Percentiles rank a stretch among this genome's conserved stretches.
These are phyloP conservation scores for Sisyra terminalis DNA, from an alignment of 2,888 invertebrate genomes.

Conservation along the genomic window DNA sequence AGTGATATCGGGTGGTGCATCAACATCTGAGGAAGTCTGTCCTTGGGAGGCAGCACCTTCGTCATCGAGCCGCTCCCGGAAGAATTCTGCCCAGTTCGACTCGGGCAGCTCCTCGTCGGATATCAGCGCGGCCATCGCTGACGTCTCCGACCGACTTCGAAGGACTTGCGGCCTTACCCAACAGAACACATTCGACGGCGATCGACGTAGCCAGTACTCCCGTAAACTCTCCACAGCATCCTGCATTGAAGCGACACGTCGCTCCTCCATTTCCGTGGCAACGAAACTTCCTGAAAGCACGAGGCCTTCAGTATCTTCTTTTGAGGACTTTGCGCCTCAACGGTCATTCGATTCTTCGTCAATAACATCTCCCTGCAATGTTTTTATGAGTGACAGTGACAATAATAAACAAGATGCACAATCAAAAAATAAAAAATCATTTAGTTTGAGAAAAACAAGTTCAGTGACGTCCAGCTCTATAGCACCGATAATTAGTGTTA, in stretches of 20 bases:
- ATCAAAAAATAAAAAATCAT: conserved; percentile 21
- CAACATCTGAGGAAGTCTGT: conserved; percentile 36
- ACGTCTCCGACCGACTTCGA: conserved; percentile 39
- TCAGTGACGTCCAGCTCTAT: conserved; percentile 23
- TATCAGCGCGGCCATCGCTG: conserved; percentile 38
- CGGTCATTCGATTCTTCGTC: conserved; percentile 14
- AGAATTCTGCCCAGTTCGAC: conserved; percentile 49
- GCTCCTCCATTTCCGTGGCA: conserved; percentile 27
- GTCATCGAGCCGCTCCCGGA: conserved; percentile 29
- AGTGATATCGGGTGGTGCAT: conserved; percentile 18
- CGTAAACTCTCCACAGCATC: conserved; percentile 23
- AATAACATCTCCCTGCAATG: conserved; percentile 9
- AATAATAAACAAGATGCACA: conserved; percentile 6
- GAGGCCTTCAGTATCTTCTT: conserved; percentile 26
- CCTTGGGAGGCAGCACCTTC: conserved; percentile 33
- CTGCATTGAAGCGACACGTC: conserved; percentile 20
- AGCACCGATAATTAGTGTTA: conserved; percentile 53
- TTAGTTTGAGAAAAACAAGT: conserved; percentile 25
- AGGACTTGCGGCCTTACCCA: conserved; percentile 45
- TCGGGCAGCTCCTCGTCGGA: conserved; percentile 63
- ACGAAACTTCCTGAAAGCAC: conserved; percentile 28
- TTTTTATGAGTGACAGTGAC: conserved; percentile 6
- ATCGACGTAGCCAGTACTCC: conserved; percentile 17
- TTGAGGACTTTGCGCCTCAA: conserved; percentile 25
- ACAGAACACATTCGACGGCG: conserved; percentile 50